These are phyloP conservation scores for Crotophaga sulcirostris DNA, from an alignment of 2,113 vertebrate species.

Conservation along the genomic window DNA sequence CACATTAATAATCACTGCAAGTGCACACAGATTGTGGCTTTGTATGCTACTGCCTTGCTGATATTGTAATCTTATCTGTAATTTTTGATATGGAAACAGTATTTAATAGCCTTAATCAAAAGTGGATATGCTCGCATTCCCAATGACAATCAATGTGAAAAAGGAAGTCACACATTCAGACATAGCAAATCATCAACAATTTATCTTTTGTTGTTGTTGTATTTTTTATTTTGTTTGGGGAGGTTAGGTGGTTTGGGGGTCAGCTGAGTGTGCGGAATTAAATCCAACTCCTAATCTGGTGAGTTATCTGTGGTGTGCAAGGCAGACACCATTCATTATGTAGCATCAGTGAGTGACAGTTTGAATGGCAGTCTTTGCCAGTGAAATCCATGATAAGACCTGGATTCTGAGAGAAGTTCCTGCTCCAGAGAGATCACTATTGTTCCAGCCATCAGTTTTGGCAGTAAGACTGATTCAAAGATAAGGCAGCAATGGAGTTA, in stretches of 20 bases:
- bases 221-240: slow-evolving; percentile 3
- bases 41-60: background rate
- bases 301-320: slow-evolving; percentile 86
- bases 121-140: slow-evolving; percentile 15
- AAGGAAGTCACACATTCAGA: slow-evolving; percentile 58
- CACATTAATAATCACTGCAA: background rate
- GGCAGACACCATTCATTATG: slow-evolving; percentile 81
- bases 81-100: background rate
- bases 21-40: background rate
- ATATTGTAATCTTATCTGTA: background rate
- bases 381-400: slow-evolving; percentile 77
- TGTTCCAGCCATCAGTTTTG: slow-evolving; percentile 80
- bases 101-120: slow-evolving; percentile 24
- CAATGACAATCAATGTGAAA: slow-evolving; percentile 11
- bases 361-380: slow-evolving; percentile 84
- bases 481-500: slow-evolving; percentile 76
- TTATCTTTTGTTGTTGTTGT: slow-evolving; percentile 72
- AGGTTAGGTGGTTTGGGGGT: background rate
- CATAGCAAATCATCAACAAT: slow-evolving; percentile 74
- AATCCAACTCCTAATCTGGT: slow-evolving; percentile 61
- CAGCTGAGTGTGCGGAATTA: slow-evolving; percentile 62
- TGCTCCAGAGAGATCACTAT: slow-evolving; percentile 72
- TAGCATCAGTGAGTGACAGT: slow-evolving; percentile 72
- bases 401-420: slow-evolving; percentile 63
- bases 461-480: slow-evolving; percentile 76